Base-by-base conservation (phyloP, 2,888 invertebrate species). In the Phortica magna region DNA sequence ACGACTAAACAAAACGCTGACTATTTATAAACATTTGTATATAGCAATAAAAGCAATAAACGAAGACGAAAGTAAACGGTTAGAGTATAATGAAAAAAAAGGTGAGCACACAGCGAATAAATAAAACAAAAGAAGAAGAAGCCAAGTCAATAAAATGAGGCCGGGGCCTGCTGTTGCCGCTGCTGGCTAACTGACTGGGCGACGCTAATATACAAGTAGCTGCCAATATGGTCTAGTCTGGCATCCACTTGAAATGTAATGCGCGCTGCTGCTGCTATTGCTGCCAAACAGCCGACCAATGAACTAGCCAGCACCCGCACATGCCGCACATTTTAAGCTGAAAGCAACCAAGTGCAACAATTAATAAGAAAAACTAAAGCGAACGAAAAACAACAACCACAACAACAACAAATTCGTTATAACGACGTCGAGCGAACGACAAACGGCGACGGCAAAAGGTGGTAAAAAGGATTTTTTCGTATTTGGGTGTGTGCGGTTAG, bases 11-110 rank as follows among this genome's bases (percentile, higher is more conserved):
- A 77, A 79, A 85, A 83, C 81, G 79, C 85, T 76, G 80, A 87
- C 84, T 87, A 87, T 84, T 85, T 85, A 83, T 84, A 84, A 73
- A 80, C 79, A 83, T 77, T 31, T 71, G 43, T 19, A 55, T 12
- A 55, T 22, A 39, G 31, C 22, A 19, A 19, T 42, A 68, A 17
- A 31, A 65, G 31, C n/a, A 12, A 65, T 14, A 43, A 48, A 48
- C 22, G 43, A 68, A 31, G 43, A 17, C 42, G 42, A 5, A 19
- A 12, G 31, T 61, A 53, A 53, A 53, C 12, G 17, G 14, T 19
- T 61, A 22, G 14, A 61, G 22, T 17, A 61, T 19, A 17, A 61
- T 22, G 19, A 61, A 61, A 61, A 61, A 61, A 39, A 31, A 65
- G 41, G 39, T 39, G n/a, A 65, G 41, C 17, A 65, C 31, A 43